Base-by-base conservation (phyloP, 2,797 vertebrate genomes). In the Rhinella marina region DNA sequence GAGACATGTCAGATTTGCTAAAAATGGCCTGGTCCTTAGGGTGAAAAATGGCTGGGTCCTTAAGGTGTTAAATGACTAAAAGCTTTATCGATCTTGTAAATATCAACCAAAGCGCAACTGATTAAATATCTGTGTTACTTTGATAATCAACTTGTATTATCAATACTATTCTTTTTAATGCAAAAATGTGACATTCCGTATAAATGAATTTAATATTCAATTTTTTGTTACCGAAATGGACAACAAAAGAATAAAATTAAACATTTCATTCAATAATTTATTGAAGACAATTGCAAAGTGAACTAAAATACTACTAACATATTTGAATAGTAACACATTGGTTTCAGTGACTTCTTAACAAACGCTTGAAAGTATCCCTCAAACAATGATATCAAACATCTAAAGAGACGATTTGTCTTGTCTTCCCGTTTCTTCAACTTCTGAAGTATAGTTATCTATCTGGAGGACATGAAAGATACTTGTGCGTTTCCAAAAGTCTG, bases 351-450 rank as follows among this genome's bases (percentile, higher is more conserved):
- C 29, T 75, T 59, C 48, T 62, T 84, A 84, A 83, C 64, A 83
- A 56, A 56, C 32, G 9, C 56, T 84, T 59, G 21, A 80, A 80
- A 86, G 64, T 41, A n/a, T 27, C 29, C 32, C 68, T 73, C 23
- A 75, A 87, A 87, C 68, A 87, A 87, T 73, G 68, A 87, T 75
- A 76, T 82, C n/a, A 50, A 25, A 82, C 86, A 87, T 75, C 78
- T 61, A 29, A 87, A 87, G 64, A 81, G 54, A 1, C 27, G 50
- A 32, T 81, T 23, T 86, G 85, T 81, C 64, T 79, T 66, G 13
- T 21, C 52, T 78, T 76, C 52, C 62, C 29, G 19, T 61, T 86
- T 81, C 52, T 86, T 68, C 72, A 56, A 52, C 41, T 17, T 75
- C 66, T 81, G 57, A 81, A 73, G 54, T 57, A 86, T 81, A 81